A percentile compares a stretch with the other conserved stretches of the same genome.
phyloP scores from a whole-genome alignment of 2,113 vertebrate species.

The Pygathrix nemaeus region DNA sequence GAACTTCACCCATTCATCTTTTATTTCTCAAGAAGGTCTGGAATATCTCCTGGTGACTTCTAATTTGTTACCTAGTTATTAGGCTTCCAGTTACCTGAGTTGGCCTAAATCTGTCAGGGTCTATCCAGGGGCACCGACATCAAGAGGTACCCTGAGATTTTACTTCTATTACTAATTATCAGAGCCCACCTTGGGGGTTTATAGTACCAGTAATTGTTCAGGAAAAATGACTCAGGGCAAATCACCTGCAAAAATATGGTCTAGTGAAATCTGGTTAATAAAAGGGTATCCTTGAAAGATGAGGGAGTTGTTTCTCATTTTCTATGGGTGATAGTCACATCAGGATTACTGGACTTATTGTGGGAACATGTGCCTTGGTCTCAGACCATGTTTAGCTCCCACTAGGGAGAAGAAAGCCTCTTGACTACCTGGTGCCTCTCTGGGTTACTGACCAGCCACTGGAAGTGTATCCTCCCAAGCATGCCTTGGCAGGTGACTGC shows the following conservation, averaged over 20 bases:
- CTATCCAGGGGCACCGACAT: background rate
- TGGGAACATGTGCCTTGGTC: background rate
- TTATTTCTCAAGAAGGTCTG: conserved; percentile 47
- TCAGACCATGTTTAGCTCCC: background rate
- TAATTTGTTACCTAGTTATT: conserved; percentile 44
- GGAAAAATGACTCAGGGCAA: background rate
- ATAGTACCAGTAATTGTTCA: conserved; percentile 32
- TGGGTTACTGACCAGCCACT: background rate
- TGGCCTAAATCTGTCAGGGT: conserved; percentile 35
- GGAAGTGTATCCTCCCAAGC: background rate
- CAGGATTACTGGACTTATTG: background rate
- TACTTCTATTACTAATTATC: conserved; percentile 59
- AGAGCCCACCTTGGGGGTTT: background rate
- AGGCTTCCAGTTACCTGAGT: conserved; percentile 25
- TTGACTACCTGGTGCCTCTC: background rate
- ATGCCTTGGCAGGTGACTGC: background rate
- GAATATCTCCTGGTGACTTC: conserved; percentile 27
- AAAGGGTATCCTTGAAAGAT: conserved; percentile 21
- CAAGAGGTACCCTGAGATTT: conserved; percentile 19
- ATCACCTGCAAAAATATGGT: conserved; percentile 29
- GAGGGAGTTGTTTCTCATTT: background rate
- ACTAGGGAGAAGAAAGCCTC: background rate
- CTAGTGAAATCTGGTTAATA: background rate
- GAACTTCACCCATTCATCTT: background rate
- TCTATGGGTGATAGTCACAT: background rate